Percentiles rank a stretch among this genome's conserved stretches.
Evolutionary conservation across 2,113 vertebrate species (phyloP).

Genomic region (Gymnarchus niloticus): DNA sequence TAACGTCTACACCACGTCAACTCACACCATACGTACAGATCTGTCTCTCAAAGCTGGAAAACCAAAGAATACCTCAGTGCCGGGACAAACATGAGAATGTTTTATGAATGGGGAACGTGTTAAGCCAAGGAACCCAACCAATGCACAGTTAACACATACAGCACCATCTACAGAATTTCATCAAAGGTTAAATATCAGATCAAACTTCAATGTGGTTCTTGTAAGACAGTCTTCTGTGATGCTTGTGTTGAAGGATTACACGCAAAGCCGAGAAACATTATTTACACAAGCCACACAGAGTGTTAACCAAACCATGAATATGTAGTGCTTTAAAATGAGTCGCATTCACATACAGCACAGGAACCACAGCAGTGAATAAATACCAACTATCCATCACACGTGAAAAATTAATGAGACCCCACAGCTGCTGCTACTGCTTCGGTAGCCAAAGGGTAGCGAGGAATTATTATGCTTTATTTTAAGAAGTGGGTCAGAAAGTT

Average conservation of each 20-base stretch:
- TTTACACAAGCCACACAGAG: constrained; percentile 88
- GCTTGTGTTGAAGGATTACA: constrained; percentile 76
- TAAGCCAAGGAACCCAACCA: neutral
- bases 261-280: constrained; percentile 84
- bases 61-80: too few species aligned
- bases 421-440: constrained; percentile 56
- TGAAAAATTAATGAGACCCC: constrained; percentile 81
- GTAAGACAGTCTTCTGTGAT: constrained; percentile 43
- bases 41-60: too few species aligned
- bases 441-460: constrained; percentile 39
- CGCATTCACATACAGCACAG: constrained; percentile 87
- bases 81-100: neutral
- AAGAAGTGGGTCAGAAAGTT: constrained; percentile 38
- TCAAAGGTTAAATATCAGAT: neutral
- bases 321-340: constrained; percentile 94
- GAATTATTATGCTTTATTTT: constrained; percentile 42
- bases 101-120: neutral
- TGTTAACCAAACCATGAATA: constrained; percentile 95
- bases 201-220: neutral
- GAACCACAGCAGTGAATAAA: constrained; percentile 84
- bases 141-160: neutral
- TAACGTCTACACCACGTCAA: accelerated
- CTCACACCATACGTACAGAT: neutral
- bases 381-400: constrained; percentile 81
- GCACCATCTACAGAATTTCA: neutral